Evolutionary conservation across 2,888 invertebrate genomes (phyloP).

Genomic region (Hyppa rectilinea): DNA sequence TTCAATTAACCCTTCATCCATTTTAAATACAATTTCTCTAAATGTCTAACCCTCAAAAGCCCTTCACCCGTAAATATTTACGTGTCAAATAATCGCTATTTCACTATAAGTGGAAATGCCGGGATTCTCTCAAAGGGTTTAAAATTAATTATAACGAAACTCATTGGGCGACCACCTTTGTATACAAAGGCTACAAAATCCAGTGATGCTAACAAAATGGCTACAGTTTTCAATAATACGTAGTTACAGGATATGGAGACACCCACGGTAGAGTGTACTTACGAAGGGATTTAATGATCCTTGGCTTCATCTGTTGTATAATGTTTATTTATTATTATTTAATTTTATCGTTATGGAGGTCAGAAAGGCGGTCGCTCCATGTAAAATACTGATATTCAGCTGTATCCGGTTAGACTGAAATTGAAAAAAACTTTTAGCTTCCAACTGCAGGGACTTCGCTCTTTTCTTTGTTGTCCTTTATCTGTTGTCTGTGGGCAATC

Average conservation of each 20-base stretch:
- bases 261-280: slow-evolving; percentile 66
- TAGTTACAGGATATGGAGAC: slow-evolving; percentile 63
- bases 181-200: slow-evolving; percentile 67
- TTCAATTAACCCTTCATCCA: slow-evolving; percentile 33
- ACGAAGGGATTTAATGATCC: slow-evolving; percentile 69
- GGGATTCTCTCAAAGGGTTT: slow-evolving; percentile 50
- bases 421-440: too few relatives aligned
- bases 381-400: too few relatives aligned
- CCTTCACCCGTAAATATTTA: slow-evolving; percentile 51
- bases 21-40: slow-evolving; percentile 42
- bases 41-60: slow-evolving; percentile 33
- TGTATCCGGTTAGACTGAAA: too few relatives aligned
- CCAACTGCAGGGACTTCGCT: background rate
- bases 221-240: slow-evolving; percentile 73
- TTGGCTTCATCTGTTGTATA: background rate
- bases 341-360: too few relatives aligned
- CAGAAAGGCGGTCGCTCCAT: too few relatives aligned
- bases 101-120: slow-evolving; percentile 44
- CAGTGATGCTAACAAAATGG: slow-evolving; percentile 74
- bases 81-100: slow-evolving; percentile 43
- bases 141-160: slow-evolving; percentile 63
- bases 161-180: slow-evolving; percentile 49
- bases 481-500: background rate
- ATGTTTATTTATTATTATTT: background rate
- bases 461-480: background rate